Evolutionary conservation across 1,140 invertebrate genomes (phyloP), one percentile per base, ranked within the genome.

Genomic region (Aphaenogaster floridana): DNA sequence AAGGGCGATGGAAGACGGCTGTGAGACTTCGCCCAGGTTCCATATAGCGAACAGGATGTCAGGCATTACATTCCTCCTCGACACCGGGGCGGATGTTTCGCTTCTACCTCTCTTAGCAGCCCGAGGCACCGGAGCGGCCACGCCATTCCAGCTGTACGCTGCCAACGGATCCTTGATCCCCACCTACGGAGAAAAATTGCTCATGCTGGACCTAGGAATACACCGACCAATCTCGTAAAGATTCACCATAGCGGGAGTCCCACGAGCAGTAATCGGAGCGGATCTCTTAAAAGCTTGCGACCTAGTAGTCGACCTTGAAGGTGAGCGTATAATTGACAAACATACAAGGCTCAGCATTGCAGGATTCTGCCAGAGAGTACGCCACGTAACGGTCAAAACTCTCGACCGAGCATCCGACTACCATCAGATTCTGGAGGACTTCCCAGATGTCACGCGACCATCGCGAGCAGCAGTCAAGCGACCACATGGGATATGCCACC

Each of bases 181-280:
- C 8, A 93, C 91, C 13, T 94, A 93, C 84, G 93, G 93, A 89
- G 87, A 84, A 90, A 87, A n/a, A 76, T 91, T 54, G 9, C 50
- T 95, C 9, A 71, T 69, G 21, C 61, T 94, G 0, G 87, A 95
- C 69, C 66, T 95, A 8, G 92, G 92, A 21, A 48, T 91, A 3
- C 86, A 90, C 21, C 81, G 93, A 54, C 61, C 48, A 2, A 45
- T 45, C 42, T 7, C 2, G 8, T 95, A 92, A 93, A 21, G 78
- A 9, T 95, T 95, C 68, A 91, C 93, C 28, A 80, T 95, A 7
- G 94, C 94, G 3, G 90, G 92, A 21, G 92, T 94, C 0, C 76
- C 71, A 0, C 90, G 90, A 52, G 90, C 95, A 0, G 95, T 95
- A 5, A 89, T 95, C 0, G 94, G 94, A 52, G 94, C 94, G 8